Evolutionary conservation across 2,888 invertebrate genomes (phyloP), one percentile per base, ranked within the genome.

Genomic region (Tubiluchus corallicola): DNA sequence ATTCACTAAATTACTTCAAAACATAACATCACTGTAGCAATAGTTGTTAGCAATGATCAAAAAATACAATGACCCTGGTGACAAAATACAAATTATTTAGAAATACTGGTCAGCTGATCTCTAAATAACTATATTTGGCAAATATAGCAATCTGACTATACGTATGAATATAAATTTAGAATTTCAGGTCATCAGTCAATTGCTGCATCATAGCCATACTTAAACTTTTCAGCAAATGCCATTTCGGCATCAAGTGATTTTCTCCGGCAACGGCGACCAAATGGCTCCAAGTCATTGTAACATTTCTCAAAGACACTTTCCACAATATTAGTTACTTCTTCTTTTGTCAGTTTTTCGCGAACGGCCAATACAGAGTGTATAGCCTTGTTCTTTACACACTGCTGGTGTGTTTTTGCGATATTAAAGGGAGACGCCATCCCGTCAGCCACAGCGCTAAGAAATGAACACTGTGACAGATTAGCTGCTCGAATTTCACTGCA

Each of bases 401-500:
- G 74, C 77, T 79, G 74, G 66, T 92, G 90, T 2, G 75, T 70
- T 57, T 78, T 64, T 54, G 76, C 78, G 21, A 87, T 67, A 53
- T 76, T 75, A 18, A 76, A 72, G 43, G 73, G 69, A 0, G 79
- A 76, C 0, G 80, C 79, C 58, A 79, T 77, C 0, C 83, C 82
- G 55, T 80, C 77, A 0, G 74, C 64, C 70, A 78, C 72, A 0
- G 88, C 82, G 53, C 83, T 79, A 19, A 79, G 49, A 57, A 83
- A 84, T 18, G 84, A 83, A 59, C 94, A 94, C 63, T 92, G 88
- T 0, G 84, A 80, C 37, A 94, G 68, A 63, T 90, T 92, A 0
- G 92, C 90, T 1, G 92, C 94, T 51, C 92, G 68, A 49, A 94
- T 81, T 61, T 94, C 94, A 0, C 90, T 85, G 58, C 94, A 94